phyloP scores from a whole-genome alignment of 2,888 invertebrate genomes.

The Dolomedes plantarius region DNA sequence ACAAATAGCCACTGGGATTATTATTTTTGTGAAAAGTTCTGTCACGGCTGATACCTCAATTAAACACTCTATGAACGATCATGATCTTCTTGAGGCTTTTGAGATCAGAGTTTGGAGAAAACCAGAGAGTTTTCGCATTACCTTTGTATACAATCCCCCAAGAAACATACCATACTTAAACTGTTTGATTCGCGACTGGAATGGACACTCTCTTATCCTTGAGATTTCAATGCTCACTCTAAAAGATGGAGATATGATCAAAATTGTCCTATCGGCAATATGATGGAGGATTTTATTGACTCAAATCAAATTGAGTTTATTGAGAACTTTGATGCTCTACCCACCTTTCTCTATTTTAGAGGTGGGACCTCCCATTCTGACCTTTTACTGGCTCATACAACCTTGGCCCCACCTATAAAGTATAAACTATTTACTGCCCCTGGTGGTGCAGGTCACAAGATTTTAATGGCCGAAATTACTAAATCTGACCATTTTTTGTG shows the following conservation, averaged over 20 bases:
- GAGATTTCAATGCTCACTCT: slow-evolving; percentile 27
- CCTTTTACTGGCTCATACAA: too few species aligned
- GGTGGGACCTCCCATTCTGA: too few species aligned
- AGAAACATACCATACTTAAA: slow-evolving; percentile 11
- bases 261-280: too few species aligned
- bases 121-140: not conserved
- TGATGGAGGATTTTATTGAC: too few species aligned
- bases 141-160: slow-evolving; percentile 25
- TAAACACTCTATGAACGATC: slow-evolving; percentile 6
- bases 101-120: slow-evolving; percentile 20
- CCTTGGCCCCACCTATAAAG: too few species aligned
- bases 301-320: too few species aligned
- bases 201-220: not conserved
- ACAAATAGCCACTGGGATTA: slow-evolving; percentile 23
- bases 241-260: slow-evolving; percentile 4
- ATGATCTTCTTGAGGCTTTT: not conserved
- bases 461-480: not conserved
- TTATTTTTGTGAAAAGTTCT: not conserved
- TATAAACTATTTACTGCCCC: too few species aligned
- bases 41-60: not conserved
- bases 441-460: too few species aligned
- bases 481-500: too few species aligned
- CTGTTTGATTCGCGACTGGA: not conserved
- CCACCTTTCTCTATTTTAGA: too few species aligned
- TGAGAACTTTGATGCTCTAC: too few species aligned